These are phyloP conservation scores for Notiomystis cincta DNA, from an alignment of 2,113 vertebrate species.

Conservation along the genomic window DNA sequence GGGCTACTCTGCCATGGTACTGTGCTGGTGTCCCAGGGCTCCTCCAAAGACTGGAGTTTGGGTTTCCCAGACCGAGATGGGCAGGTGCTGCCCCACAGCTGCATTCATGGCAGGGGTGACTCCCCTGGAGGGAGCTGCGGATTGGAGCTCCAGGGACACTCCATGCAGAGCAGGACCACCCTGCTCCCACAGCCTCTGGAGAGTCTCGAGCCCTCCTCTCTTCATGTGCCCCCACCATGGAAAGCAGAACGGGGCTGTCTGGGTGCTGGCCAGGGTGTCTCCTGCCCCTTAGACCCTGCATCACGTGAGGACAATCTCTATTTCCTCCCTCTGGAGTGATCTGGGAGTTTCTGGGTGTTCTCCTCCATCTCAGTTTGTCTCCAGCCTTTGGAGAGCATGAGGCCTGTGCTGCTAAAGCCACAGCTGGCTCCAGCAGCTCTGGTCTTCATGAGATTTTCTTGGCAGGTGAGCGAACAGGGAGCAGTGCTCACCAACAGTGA, in stretches of 20 bases:
- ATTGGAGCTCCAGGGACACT: background rate
- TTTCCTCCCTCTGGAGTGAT: background rate
- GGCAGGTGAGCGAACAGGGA: constrained; percentile 84
- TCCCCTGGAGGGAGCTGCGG: background rate
- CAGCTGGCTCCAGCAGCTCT: background rate
- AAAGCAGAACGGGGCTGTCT: background rate
- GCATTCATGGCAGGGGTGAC: background rate
- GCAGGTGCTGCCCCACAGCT: background rate
- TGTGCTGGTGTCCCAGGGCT: background rate
- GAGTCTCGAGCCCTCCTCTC: background rate
- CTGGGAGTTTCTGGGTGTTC: background rate
- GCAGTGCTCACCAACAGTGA: constrained; percentile 90
- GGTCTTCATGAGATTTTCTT: background rate
- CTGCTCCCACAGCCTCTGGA: background rate
- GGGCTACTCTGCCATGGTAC: background rate
- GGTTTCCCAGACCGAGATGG: background rate
- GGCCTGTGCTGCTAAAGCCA: background rate
- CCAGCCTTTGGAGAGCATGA: background rate
- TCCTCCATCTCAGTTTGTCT: background rate
- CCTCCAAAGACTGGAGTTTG: background rate
- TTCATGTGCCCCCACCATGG: background rate
- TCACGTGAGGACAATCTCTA: accelerated
- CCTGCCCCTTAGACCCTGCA: background rate
- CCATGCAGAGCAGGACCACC: background rate
- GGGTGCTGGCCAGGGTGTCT: background rate